These are phyloP conservation scores for Nematolebias whitei DNA, from an alignment of 2,113 vertebrate genomes.

Conservation along the genomic window DNA sequence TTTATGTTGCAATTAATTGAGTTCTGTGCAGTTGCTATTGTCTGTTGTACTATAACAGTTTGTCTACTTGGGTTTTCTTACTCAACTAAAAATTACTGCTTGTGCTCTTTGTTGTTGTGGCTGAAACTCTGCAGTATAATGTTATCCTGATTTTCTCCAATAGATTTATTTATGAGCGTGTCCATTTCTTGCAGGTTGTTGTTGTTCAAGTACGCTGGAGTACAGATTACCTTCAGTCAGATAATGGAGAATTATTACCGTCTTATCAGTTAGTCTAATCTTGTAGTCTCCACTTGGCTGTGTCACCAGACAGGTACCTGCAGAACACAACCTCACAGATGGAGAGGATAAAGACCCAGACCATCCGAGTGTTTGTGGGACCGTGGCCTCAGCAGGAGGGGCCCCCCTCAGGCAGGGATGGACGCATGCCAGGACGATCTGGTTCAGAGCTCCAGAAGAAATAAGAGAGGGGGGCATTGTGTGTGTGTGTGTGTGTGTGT, in stretches of 20 bases:
- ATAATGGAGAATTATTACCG: slow-evolving; percentile 56
- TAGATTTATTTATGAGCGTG: neutral
- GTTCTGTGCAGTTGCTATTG: slow-evolving; percentile 2
- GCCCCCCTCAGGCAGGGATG: slow-evolving; percentile 57
- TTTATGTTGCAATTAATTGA: slow-evolving; percentile 24
- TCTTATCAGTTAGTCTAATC: slow-evolving; percentile 65
- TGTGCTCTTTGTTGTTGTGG: neutral
- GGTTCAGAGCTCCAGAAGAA: slow-evolving; percentile 35
- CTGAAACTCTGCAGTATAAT: neutral
- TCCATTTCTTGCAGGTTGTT: slow-evolving; percentile 24
- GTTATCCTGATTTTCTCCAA: neutral
- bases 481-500: slow-evolving; percentile 28
- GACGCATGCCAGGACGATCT: slow-evolving; percentile 36
- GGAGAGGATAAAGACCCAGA: slow-evolving; percentile 63
- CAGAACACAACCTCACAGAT: slow-evolving; percentile 52
- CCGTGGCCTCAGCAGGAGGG: slow-evolving; percentile 47
- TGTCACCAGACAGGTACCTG: slow-evolving; percentile 56
- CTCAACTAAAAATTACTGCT: neutral
- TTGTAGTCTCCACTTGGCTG: slow-evolving; percentile 38
- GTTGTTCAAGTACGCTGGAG: slow-evolving; percentile 22
- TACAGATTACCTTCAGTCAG: slow-evolving; percentile 44
- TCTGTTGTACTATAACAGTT: slow-evolving; percentile 4
- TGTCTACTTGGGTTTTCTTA: slow-evolving; percentile 5
- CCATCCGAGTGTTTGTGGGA: slow-evolving; percentile 32
- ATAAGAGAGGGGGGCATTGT: slow-evolving; percentile 21